A percentile compares a stretch with the other conserved stretches of the same genome.
Conservation (phyloP, 2,797 vertebrate species). For the Orientallactaga sibirica region DNA sequence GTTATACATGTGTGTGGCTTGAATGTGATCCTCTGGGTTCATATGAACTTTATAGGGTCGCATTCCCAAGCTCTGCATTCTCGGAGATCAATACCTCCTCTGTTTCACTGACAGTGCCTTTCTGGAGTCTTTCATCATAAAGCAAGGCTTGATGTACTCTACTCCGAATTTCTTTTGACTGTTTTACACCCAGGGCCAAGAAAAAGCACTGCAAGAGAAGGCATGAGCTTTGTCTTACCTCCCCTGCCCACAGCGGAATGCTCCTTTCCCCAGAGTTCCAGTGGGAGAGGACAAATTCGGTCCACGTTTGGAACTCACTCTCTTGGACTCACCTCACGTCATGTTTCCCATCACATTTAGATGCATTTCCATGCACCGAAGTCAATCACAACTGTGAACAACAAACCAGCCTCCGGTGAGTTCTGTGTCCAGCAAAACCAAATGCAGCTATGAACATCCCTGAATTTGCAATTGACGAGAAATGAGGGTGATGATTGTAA, state of each 20-base stretch:
- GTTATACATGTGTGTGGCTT: background rate
- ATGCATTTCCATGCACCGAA: background rate
- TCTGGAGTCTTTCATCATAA: background rate
- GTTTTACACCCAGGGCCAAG: background rate
- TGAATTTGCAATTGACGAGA: background rate
- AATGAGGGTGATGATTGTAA: background rate
- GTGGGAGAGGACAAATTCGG: background rate
- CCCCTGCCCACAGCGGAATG: too few species aligned
- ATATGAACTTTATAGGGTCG: background rate
- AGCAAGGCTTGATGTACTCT: background rate
- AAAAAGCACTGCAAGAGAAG: background rate
- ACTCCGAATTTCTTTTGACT: background rate
- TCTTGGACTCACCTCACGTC: background rate
- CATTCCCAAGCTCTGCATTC: background rate
- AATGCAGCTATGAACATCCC: too few species aligned
- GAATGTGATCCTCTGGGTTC: background rate
- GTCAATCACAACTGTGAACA: background rate
- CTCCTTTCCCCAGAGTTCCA: background rate
- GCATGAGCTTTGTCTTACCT: too few species aligned
- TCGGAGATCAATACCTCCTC: background rate
- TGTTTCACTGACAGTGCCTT: background rate
- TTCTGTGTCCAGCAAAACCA: background rate
- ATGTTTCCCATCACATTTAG: background rate
- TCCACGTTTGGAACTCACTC: background rate
- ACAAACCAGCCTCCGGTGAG: background rate